Percentiles rank a stretch among this genome's conserved stretches.
phyloP scores from a whole-genome alignment of 2,888 invertebrate genomes.

The Yponomeuta malinellus region DNA sequence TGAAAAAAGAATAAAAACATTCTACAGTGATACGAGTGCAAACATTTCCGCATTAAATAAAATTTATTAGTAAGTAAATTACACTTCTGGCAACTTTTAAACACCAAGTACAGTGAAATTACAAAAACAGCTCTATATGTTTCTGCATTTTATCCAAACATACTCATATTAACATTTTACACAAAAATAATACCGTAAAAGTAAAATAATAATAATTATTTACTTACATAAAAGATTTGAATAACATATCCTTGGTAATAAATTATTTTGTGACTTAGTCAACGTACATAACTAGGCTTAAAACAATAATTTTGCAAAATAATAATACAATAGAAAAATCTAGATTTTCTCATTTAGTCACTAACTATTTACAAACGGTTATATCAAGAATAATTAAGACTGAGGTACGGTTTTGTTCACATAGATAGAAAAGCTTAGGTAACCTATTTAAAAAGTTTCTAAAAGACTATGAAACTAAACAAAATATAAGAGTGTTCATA shows the following conservation, averaged over 20 bases:
- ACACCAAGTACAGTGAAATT: conserved; percentile 25
- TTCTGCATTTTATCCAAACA: conserved; percentile 49
- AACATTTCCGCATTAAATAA: conserved; percentile 18
- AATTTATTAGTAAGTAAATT: conserved; percentile 61
- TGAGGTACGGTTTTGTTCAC: conserved; percentile 51
- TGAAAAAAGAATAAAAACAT: conserved; percentile 10
- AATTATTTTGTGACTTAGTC: conserved; percentile 75
- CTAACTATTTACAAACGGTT: conserved; percentile 11
- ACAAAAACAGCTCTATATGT: conserved; percentile 38
- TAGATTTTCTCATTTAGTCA: conserved; percentile 2
- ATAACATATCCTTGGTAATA: conserved; percentile 75
- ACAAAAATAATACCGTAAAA: conserved; percentile 43
- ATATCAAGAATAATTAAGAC: conserved; percentile 38
- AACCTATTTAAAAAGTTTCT: conserved; percentile 33
- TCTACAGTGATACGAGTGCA: conserved; percentile 8
- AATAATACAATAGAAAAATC: conserved; percentile 13
- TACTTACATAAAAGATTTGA: conserved; percentile 45
- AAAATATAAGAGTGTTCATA: conserved; percentile 33
- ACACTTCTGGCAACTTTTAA: conserved; percentile 58
- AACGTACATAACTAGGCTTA: conserved; percentile 51
- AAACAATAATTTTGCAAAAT: conserved; percentile 27
- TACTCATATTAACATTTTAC: conserved; percentile 55
- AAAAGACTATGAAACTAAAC: conserved; percentile 32
- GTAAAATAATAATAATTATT: conserved; percentile 8
- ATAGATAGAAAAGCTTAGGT: conserved; percentile 48